These are phyloP conservation scores for Gracilinanus agilis DNA, from an alignment of 2,113 vertebrate genomes.

Conservation along the genomic window DNA sequence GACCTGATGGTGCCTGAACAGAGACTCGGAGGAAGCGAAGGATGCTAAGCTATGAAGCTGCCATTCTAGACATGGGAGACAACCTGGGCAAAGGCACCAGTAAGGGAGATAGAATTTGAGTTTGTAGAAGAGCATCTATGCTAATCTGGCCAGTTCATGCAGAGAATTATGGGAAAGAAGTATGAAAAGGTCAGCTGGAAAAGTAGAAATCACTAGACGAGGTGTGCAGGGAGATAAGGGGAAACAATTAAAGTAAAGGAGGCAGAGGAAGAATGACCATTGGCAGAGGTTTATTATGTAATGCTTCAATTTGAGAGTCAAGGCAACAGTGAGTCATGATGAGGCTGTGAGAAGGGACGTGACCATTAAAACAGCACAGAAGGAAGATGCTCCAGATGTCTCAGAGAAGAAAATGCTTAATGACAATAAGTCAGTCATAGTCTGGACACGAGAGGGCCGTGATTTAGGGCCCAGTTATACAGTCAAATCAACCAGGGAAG, in stretches of 20 bases:
- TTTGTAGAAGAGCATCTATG: background rate
- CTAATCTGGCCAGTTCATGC: background rate
- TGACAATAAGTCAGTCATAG: background rate
- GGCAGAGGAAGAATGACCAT: background rate
- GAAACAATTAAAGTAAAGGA: background rate
- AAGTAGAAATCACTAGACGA: background rate
- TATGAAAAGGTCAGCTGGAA: background rate
- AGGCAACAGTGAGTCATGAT: background rate
- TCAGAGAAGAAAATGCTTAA: background rate
- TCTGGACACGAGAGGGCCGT: background rate
- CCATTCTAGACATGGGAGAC: background rate
- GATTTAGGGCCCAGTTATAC: background rate
- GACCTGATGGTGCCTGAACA: background rate
- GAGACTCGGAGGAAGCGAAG: background rate
- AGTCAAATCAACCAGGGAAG: background rate
- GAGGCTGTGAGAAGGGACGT: background rate
- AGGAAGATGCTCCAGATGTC: background rate
- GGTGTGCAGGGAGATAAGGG: background rate
- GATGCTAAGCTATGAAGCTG: background rate
- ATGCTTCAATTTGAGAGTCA: background rate
- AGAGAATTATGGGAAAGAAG: background rate
- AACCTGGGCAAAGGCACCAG: background rate
- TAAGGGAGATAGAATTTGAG: background rate
- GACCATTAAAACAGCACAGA: background rate
- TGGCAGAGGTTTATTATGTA: background rate